Conservation (phyloP, 2,888 invertebrate species). For the Eupeodes latifasciatus region DNA sequence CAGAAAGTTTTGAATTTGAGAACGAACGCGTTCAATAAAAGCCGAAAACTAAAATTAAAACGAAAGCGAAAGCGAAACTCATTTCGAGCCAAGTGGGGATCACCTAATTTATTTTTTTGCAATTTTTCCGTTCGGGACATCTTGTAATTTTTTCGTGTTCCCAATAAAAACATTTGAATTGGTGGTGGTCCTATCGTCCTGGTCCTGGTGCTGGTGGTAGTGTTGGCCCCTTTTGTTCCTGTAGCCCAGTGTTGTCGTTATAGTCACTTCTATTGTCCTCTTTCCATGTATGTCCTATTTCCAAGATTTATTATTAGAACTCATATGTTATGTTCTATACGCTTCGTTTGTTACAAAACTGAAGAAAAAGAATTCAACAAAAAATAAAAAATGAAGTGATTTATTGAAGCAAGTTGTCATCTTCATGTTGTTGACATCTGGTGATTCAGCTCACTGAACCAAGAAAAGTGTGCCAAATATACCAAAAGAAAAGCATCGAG, state of each 20-base stretch:
- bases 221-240: neutral
- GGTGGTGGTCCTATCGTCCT: neutral
- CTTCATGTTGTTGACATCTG: slow-evolving; percentile 45
- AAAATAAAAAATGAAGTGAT: slow-evolving; percentile 30
- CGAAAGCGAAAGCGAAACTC: slow-evolving; percentile 11
- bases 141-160: slow-evolving; percentile 29
- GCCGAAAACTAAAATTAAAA: neutral
- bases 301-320: slow-evolving; percentile 58
- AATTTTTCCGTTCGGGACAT: neutral
- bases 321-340: neutral
- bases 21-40: slow-evolving; percentile 1
- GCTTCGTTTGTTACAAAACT: slow-evolving; percentile 22
- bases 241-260: neutral
- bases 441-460: slow-evolving; percentile 63
- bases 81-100: neutral
- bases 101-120: neutral
- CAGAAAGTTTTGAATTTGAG: neutral
- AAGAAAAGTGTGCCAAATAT: slow-evolving; percentile 64
- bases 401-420: slow-evolving; percentile 56
- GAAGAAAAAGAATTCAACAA: slow-evolving; percentile 1
- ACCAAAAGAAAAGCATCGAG: neutral
- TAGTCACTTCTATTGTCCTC: slow-evolving; percentile 54
- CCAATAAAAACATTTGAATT: slow-evolving; percentile 8
- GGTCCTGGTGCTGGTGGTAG: no score
- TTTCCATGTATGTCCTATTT: slow-evolving; percentile 59